A percentile compares a stretch with the other conserved stretches of the same genome.
Evolutionary conservation across 2,797 vertebrate species (phyloP).

Genomic region (Xenentodon cancila): DNA sequence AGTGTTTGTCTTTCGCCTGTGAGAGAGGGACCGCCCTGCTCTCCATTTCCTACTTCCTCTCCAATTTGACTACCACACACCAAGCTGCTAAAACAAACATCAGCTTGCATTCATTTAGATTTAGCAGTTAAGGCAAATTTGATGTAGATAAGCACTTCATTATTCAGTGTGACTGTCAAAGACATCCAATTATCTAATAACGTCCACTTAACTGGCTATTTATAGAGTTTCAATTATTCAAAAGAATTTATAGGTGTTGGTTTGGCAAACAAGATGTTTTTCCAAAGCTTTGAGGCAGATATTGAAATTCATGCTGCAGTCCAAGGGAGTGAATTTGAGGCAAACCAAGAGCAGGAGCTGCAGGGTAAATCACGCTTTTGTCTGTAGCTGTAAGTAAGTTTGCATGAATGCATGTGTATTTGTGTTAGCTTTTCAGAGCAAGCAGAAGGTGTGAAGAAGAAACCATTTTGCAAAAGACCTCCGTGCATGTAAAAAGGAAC

Average conservation of each 20-base stretch:
- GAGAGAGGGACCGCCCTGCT: constrained; percentile 54
- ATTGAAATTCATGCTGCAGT: constrained; percentile 61
- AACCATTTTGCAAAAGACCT: constrained; percentile 56
- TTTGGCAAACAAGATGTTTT: constrained; percentile 59
- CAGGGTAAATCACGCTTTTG: constrained; percentile 17
- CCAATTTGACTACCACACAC: constrained; percentile 30
- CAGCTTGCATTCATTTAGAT: constrained; percentile 37
- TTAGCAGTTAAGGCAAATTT: constrained; percentile 22
- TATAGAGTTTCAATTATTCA: constrained; percentile 8
- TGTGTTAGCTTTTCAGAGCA: constrained; percentile 25
- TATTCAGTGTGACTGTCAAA: constrained; percentile 20
- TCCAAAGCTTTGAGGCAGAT: constrained; percentile 48
- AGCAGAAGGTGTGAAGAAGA: constrained; percentile 65
- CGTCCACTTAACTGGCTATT: constrained; percentile 33
- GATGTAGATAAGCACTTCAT: constrained; percentile 34
- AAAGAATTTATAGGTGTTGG: constrained; percentile 37
- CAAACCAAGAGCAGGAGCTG: constrained; percentile 22
- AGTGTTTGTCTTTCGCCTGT: constrained; percentile 57
- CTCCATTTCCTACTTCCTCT: constrained; percentile 69
- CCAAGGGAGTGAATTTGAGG: constrained; percentile 35
- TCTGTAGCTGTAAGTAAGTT: constrained; percentile 11
- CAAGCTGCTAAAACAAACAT: constrained; percentile 49
- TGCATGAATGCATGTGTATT: constrained; percentile 38
- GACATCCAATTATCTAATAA: constrained; percentile 11
- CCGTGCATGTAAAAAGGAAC: constrained; percentile 44